Evolutionary conservation across 2,797 vertebrate genomes (phyloP).

Genomic region (Ataeniobius toweri): DNA sequence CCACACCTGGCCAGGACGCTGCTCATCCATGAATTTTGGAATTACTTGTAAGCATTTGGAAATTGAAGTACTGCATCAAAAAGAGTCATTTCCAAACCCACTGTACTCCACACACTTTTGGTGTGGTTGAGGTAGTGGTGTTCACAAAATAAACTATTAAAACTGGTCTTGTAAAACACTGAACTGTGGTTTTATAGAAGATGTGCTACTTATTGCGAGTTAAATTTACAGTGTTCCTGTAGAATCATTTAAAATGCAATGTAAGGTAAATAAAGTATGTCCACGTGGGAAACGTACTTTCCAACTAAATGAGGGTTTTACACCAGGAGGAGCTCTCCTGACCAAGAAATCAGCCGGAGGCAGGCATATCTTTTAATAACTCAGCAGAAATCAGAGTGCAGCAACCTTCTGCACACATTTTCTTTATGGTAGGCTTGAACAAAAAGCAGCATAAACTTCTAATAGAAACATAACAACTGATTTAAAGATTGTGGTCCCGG

Average conservation of each 20-base stretch:
- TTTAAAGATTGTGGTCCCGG: background rate
- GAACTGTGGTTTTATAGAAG: background rate
- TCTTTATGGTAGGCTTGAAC: constrained; percentile 26
- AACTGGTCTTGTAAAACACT: background rate
- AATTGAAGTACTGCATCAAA: background rate
- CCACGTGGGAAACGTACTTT: constrained; percentile 38
- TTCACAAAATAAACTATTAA: background rate
- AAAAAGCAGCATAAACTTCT: constrained; percentile 11
- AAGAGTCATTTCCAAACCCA: background rate
- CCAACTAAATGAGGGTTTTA: constrained; percentile 40
- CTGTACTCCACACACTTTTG: background rate
- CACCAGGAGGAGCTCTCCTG: constrained; percentile 61
- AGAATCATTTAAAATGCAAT: constrained; percentile 32
- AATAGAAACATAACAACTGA: background rate
- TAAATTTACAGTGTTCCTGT: constrained; percentile 8
- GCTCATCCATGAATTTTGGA: background rate
- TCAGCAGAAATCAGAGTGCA: constrained; percentile 43
- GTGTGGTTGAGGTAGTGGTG: background rate
- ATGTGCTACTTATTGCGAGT: background rate
- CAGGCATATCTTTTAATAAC: constrained; percentile 68
- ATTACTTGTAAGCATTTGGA: background rate
- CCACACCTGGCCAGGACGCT: background rate
- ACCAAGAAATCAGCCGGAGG: constrained; percentile 75
- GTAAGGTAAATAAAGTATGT: constrained; percentile 36
- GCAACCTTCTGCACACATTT: constrained; percentile 50